Percentiles rank a stretch among this genome's conserved stretches.
Evolutionary conservation across 30 jellyfish, hydroid and myxozoan species (phyloP).

Genomic region (Aurelia aurita complex sp. Pacific): DNA sequence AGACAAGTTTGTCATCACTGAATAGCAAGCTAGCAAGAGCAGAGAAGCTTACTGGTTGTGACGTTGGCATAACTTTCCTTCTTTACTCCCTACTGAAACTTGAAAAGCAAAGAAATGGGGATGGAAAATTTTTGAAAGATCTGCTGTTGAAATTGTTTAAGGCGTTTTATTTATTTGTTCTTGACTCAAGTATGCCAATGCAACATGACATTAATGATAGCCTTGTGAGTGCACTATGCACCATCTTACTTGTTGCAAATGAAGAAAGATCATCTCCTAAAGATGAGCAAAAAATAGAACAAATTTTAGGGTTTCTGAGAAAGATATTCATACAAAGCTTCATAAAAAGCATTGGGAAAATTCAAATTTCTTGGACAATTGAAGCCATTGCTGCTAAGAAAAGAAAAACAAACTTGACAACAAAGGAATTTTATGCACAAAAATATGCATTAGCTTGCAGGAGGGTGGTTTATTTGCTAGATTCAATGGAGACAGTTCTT

Average conservation of each 20-base stretch:
- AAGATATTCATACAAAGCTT: neutral
- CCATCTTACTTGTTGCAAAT: slow-evolving; percentile 10
- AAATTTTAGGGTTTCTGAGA: slow-evolving; percentile 5
- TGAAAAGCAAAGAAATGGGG: slow-evolving; percentile 46
- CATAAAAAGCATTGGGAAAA: slow-evolving; percentile 19
- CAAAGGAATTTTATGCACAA: slow-evolving; percentile 10
- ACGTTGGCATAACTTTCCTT: slow-evolving; percentile 65
- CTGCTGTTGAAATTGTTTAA: slow-evolving; percentile 32
- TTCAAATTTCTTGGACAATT: slow-evolving; percentile 30
- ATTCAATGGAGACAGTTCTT: slow-evolving; percentile 21
- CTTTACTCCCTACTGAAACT: slow-evolving; percentile 33
- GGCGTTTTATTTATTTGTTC: slow-evolving; percentile 25
- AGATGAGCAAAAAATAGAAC: slow-evolving; percentile 13
- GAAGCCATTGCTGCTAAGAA: neutral
- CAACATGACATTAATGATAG: slow-evolving; percentile 3
- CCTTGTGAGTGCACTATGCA: slow-evolving; percentile 46
- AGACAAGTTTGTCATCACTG: slow-evolving; percentile 27
- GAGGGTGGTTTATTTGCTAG: slow-evolving; percentile 1
- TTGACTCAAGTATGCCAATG: slow-evolving; percentile 22
- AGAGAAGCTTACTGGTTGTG: slow-evolving; percentile 36
- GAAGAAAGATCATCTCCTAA: neutral
- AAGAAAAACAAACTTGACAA: neutral
- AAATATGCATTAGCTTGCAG: slow-evolving; percentile 16
- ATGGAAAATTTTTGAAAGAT: slow-evolving; percentile 25
- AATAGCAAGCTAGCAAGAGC: slow-evolving; percentile 25